phyloP scores from a whole-genome alignment of 2,797 vertebrate genomes.

The Galaxias olidus region DNA sequence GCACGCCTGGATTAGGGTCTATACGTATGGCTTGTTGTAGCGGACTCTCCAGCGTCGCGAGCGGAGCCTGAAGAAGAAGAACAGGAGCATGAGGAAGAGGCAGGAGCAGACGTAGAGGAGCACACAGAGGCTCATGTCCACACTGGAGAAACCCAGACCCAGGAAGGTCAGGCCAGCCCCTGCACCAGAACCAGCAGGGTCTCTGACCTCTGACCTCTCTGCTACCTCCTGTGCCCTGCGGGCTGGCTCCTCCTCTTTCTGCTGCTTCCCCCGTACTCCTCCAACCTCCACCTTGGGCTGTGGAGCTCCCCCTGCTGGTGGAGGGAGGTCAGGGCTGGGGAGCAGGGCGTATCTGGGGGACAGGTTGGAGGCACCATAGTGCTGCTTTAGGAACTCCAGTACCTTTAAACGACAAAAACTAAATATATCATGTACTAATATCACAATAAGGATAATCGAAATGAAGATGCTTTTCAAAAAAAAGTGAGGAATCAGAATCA shows the following conservation, averaged over 20 bases:
- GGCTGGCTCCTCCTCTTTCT: background rate
- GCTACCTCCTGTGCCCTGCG: background rate
- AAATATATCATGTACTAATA: too few species aligned
- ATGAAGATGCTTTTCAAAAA: too few species aligned
- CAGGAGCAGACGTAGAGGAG: slow-evolving; percentile 87
- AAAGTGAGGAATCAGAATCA: too few species aligned
- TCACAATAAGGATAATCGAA: too few species aligned
- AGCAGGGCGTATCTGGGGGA: slow-evolving; percentile 64
- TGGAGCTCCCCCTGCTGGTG: background rate
- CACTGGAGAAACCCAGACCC: slow-evolving; percentile 85
- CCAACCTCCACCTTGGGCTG: slow-evolving; percentile 8
- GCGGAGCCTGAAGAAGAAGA: slow-evolving; percentile 89
- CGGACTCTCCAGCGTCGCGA: slow-evolving; percentile 84
- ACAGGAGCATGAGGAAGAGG: slow-evolving; percentile 90
- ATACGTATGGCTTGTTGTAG: slow-evolving; percentile 73
- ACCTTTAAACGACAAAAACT: slow-evolving; percentile 46
- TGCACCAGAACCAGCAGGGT: slow-evolving; percentile 41
- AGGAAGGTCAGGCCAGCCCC: slow-evolving; percentile 70
- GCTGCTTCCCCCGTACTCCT: slow-evolving; percentile 13
- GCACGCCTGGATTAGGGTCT: slow-evolving; percentile 45
- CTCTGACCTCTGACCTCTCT: fast-evolving
- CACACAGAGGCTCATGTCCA: slow-evolving; percentile 97
- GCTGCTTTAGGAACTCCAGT: slow-evolving; percentile 80
- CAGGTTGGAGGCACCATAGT: slow-evolving; percentile 81
- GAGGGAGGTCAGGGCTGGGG: slow-evolving; percentile 13